These are phyloP conservation scores for Schizotus pectinicornis DNA, from an alignment of 2,888 invertebrate species.

Conservation along the genomic window DNA sequence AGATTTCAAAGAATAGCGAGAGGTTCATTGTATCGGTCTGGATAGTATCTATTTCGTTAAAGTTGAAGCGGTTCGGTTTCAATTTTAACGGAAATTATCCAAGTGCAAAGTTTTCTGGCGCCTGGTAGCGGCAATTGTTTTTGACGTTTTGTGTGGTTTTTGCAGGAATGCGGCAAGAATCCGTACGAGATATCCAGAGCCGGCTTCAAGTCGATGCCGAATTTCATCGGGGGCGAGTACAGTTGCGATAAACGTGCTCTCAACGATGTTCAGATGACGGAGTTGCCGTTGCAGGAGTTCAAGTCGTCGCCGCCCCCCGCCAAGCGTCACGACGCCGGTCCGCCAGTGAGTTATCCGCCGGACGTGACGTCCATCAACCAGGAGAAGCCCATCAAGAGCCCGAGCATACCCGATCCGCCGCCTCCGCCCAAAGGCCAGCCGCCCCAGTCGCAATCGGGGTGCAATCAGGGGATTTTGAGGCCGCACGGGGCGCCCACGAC, in stretches of 20 bases:
- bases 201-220: constrained; percentile 63
- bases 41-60: background rate
- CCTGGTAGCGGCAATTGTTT: background rate
- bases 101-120: constrained; percentile 3
- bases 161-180: constrained; percentile 51
- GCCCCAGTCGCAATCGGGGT: constrained; percentile 44
- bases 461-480: constrained; percentile 67
- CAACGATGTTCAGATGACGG: constrained; percentile 67
- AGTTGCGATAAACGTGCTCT: constrained; percentile 67
- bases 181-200: constrained; percentile 62
- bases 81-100: background rate
- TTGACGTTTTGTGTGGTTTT: constrained; percentile 2
- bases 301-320: constrained; percentile 65
- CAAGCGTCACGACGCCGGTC: constrained; percentile 57
- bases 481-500: constrained; percentile 69
- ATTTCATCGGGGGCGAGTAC: constrained; percentile 67
- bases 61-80: background rate
- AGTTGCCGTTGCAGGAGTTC: constrained; percentile 69
- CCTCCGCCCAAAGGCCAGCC: constrained; percentile 66
- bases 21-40: background rate
- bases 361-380: constrained; percentile 56
- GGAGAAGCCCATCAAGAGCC: constrained; percentile 52
- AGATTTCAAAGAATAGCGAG: too few relatives aligned
- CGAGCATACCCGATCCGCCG: constrained; percentile 66
- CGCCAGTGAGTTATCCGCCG: constrained; percentile 51